Evolutionary conservation across 2,113 vertebrate species (phyloP), one percentile per base, ranked within the genome.

Genomic region (Hippolais icterina): DNA sequence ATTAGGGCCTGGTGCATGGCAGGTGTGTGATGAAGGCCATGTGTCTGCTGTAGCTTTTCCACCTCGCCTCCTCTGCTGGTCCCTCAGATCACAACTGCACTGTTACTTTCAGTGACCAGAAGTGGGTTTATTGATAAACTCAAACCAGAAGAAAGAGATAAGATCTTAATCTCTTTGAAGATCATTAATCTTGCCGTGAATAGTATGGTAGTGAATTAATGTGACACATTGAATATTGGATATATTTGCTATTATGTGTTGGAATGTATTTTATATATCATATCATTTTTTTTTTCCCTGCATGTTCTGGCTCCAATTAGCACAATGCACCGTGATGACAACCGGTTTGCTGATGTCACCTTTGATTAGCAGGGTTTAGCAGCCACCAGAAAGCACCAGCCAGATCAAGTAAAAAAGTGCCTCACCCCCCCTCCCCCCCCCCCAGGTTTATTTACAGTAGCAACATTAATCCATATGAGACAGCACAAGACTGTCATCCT

Each of bases 1-100:
- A 57, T 53, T 15, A n/a, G 5, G 22, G 22, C 5, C 5, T 8
- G 5, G 22, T 9, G 2, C 8, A 29, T 7, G 2, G 37, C 1
- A 2, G 5, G 4, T 47, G 15, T 35, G 12, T n/a, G 42, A 61
- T 39, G 22, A 77, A 74, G 37, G 15, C 6, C 39, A 37, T 0
- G 1, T 28, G 74, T 52, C 42, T 83, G n/a, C 33, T 53, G 11
- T 15, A 29, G 15, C 24, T 78, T 95, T 86, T 86, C n/a, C 37
- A 23, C 31, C 35, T 64, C 78, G 8, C 12, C 31, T 76, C 61
- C 19, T 53, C 27, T 63, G 35, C 15, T 22, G 27, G 6, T 39
- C 5, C 4, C 21, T 9, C 25, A 61, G 8, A 27, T 37, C 10
- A 24, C 18, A 16, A 42, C n/a, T 47, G 35, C 4, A 39, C 33